Evolutionary conservation across 2,797 vertebrate species (phyloP), one percentile per base, ranked within the genome.

Genomic region (Tenualosa ilisha): DNA sequence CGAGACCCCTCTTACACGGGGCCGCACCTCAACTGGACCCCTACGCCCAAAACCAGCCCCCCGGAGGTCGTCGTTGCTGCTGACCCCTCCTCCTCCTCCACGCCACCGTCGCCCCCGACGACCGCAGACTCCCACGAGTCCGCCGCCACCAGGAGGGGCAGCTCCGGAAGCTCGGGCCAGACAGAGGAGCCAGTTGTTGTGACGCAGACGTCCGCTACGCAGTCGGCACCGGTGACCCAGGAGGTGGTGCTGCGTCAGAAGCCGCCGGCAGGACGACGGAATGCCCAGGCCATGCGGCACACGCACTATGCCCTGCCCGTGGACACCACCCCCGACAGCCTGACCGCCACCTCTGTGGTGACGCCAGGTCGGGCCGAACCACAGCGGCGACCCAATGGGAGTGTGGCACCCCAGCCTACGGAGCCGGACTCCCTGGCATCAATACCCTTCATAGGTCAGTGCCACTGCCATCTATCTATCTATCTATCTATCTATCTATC

Each of bases 401-500:
- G 95, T 1, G 91, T 97, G 90, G 94, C 96, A 50, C 93, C 94
- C 6, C 84, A 95, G 86, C 94, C 95, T 0, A 92, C 96, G 81
- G 95, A 97, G 0, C 96, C 96, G 85, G 97, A 98, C 89, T 98
- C 97, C 9, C 91, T 98, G 92, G 97, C 98, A 0, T 97, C 97
- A 75, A 98, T 99, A 84, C 98, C 98, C 43, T 99, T 97, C 92
- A 98, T 98, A 88, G 98, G 98, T 99, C 91, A 96, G 98, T 96
- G 82, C n/a, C 1, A 12, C 7, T 11, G 13, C 26, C 63, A 31
- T 24, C 63, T 31, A 61, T 7, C 22, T 59, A 31, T 12, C 24
- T 13, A 72, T 20, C 53, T 54, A 17, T 20, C 53, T 54, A 54
- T 20, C 54, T 56, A 20, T 56, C 20, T 56, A 22, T 56, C 54